Percentiles rank a stretch among this genome's conserved stretches.
phyloP scores from a whole-genome alignment of 2,113 vertebrate species.

The Corythaixoides concolor region DNA sequence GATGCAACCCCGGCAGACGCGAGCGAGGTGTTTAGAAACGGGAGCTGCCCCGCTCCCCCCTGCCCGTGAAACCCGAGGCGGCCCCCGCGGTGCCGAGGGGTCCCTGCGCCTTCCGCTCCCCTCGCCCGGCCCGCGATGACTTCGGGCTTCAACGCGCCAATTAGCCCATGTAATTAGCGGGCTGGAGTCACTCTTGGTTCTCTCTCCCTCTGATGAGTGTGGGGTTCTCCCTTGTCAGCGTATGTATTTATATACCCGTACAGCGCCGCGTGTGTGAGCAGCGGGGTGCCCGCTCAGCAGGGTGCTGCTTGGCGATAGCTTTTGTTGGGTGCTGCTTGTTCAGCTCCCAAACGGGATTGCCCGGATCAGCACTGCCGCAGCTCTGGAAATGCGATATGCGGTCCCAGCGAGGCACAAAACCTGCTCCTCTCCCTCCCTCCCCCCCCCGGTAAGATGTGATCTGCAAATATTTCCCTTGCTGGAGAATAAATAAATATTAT shows the following conservation, averaged over 20 bases:
- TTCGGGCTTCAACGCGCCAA: neutral
- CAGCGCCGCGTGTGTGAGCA: rapidly evolving
- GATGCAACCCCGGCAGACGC: conserved; percentile 53
- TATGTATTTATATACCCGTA: neutral
- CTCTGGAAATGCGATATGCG: rapidly evolving
- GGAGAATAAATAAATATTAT: neutral
- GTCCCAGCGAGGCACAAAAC: neutral
- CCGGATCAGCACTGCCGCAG: neutral
- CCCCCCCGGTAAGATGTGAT: neutral
- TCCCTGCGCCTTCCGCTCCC: neutral
- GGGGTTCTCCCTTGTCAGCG: too few species aligned
- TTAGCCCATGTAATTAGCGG: rapidly evolving
- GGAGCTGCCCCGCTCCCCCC: neutral
- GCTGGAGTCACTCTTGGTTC: neutral
- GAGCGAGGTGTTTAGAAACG: conserved; percentile 37
- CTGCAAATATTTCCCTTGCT: neutral
- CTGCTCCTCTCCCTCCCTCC: neutral
- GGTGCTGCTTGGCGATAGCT: neutral
- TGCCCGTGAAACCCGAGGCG: neutral
- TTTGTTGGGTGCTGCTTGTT: neutral
- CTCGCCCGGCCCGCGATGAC: rapidly evolving
- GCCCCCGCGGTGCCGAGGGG: neutral
- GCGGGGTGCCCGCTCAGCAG: neutral
- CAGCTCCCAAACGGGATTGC: rapidly evolving
- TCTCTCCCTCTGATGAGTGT: neutral